phyloP scores from a whole-genome alignment of 2,888 invertebrate species.

The Sclerodermus sp. region DNA sequence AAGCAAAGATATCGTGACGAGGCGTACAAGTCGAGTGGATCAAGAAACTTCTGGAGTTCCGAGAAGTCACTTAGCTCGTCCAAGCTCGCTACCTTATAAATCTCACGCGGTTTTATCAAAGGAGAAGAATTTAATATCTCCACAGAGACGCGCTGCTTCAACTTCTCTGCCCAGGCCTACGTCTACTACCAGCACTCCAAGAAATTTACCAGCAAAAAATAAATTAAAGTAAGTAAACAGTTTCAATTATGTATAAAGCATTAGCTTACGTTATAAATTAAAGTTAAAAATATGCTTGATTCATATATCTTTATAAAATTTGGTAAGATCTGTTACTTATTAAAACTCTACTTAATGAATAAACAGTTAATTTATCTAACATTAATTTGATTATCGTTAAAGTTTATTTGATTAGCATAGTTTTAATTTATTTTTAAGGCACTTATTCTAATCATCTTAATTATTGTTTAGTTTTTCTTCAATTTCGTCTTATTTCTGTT shows the following conservation, averaged over 20 bases:
- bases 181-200: constrained; percentile 39
- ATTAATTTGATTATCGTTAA: no score
- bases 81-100: constrained; percentile 73
- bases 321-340: not conserved
- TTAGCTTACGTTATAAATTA: no score
- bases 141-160: constrained; percentile 69
- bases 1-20: constrained; percentile 36
- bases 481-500: no score
- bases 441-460: no score
- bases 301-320: not conserved
- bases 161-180: constrained; percentile 66
- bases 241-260: no score
- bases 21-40: constrained; percentile 68
- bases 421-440: no score
- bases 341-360: no score
- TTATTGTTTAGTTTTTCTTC: constrained; percentile 14
- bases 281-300: not conserved
- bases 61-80: constrained; percentile 61
- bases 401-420: no score
- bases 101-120: constrained; percentile 50
- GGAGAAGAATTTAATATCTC: constrained; percentile 50
- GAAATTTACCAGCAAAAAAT: constrained; percentile 39
- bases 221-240: constrained; percentile 58
- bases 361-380: no score
- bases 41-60: constrained; percentile 56